Conservation (phyloP, 2,888 invertebrate genomes). For the Leptopilina myrica region DNA sequence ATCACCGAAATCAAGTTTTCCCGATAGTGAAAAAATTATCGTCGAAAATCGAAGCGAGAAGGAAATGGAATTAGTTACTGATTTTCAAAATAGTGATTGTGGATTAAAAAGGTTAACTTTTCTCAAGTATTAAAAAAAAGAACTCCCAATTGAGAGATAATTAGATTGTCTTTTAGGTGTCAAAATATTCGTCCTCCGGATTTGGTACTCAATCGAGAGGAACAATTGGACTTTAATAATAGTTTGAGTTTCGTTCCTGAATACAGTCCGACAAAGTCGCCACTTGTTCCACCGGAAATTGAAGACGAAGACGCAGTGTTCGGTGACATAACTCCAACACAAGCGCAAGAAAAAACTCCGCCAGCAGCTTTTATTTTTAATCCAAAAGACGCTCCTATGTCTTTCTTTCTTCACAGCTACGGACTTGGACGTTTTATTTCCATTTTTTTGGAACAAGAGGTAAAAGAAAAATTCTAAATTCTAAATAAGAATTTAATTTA, state of each 20-base stretch:
- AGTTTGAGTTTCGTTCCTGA: slow-evolving; percentile 65
- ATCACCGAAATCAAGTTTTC: neutral
- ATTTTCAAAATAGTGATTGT: neutral
- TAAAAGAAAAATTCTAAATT: slow-evolving; percentile 53
- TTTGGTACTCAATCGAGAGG: slow-evolving; percentile 52
- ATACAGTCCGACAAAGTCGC: slow-evolving; percentile 66
- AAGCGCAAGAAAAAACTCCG: slow-evolving; percentile 67
- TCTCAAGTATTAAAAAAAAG: neutral
- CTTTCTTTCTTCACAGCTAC: slow-evolving; percentile 64
- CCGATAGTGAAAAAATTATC: neutral
- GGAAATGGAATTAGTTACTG: neutral
- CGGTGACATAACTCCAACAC: slow-evolving; percentile 69
- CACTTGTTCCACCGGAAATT: slow-evolving; percentile 63
- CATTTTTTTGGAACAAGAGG: slow-evolving; percentile 71
- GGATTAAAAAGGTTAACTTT: neutral
- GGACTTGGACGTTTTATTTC: slow-evolving; percentile 64
- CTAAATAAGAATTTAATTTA: neutral
- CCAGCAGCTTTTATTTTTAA: slow-evolving; percentile 66
- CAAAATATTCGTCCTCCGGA: slow-evolving; percentile 62
- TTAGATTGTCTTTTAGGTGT: slow-evolving; percentile 52
- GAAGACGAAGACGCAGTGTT: slow-evolving; percentile 66
- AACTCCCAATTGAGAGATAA: too few species aligned
- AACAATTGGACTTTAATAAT: slow-evolving; percentile 52
- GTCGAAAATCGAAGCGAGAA: neutral
- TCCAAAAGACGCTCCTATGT: slow-evolving; percentile 63